Percentiles rank a stretch among this genome's conserved stretches.
phyloP scores from a whole-genome alignment of 2,113 vertebrate genomes.

The Bufo bufo region DNA sequence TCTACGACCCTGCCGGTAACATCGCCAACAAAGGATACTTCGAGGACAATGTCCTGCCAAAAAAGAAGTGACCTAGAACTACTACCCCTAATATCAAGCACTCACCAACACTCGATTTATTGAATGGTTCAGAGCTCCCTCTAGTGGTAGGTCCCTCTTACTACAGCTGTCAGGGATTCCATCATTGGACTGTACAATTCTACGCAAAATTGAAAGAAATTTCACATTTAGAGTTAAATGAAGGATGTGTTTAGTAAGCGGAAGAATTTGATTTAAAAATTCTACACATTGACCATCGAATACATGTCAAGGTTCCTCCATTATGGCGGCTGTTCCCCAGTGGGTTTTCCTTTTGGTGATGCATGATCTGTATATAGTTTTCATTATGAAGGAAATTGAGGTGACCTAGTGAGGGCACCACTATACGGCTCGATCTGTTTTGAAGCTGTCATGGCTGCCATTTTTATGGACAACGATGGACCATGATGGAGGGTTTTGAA shows the following conservation, averaged over 20 bases:
- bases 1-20: slow-evolving; percentile 66
- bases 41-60: slow-evolving; percentile 64
- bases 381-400: not conserved
- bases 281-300: not conserved
- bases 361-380: too few species aligned
- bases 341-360: not conserved
- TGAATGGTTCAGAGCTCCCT: not conserved
- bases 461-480: not conserved
- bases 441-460: not conserved
- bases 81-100: not conserved
- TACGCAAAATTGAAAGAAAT: not conserved
- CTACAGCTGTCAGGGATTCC: not conserved
- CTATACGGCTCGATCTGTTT: not conserved
- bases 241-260: not conserved
- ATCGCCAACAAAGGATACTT: slow-evolving; percentile 63
- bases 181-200: not conserved
- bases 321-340: not conserved
- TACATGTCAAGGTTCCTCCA: not conserved
- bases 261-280: not conserved
- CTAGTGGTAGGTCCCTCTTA: not conserved
- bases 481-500: not conserved
- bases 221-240: not conserved
- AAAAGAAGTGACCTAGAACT: slow-evolving; percentile 25
- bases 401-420: not conserved
- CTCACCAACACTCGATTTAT: not conserved